Conservation (phyloP, 2,113 vertebrate genomes). For the Periophthalmodon schlosseri region DNA sequence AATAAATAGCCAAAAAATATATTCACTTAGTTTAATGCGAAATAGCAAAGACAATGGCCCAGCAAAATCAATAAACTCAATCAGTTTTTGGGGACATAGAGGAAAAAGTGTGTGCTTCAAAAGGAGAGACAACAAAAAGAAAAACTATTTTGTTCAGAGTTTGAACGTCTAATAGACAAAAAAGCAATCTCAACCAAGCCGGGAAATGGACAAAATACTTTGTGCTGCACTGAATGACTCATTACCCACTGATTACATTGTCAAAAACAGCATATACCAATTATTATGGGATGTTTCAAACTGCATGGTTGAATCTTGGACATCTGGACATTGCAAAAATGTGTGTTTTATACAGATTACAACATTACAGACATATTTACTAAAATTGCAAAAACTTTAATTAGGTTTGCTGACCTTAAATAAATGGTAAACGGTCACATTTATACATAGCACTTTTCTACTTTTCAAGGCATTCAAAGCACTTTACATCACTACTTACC, state of each 20-base stretch:
- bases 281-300: conserved; percentile 4
- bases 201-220: background rate
- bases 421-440: too few species aligned
- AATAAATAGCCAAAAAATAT: background rate
- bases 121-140: background rate
- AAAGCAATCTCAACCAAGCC: background rate
- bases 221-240: background rate
- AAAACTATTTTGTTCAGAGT: background rate
- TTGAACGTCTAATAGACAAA: conserved; percentile 10
- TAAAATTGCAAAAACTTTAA: too few species aligned
- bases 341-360: too few species aligned
- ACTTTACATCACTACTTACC: too few species aligned
- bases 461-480: too few species aligned
- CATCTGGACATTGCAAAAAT: background rate
- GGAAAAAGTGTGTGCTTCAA: background rate
- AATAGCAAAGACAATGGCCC: background rate
- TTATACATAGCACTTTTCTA: too few species aligned
- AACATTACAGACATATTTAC: too few species aligned
- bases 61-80: background rate
- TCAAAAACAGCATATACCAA: conserved; percentile 11
- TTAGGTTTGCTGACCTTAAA: too few species aligned
- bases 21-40: conserved; percentile 12
- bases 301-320: conserved; percentile 15
- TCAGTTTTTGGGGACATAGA: conserved; percentile 3
- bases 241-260: conserved; percentile 18